These are phyloP conservation scores for Vespertilio murinus DNA, from an alignment of 2,797 vertebrate species.

Conservation along the genomic window DNA sequence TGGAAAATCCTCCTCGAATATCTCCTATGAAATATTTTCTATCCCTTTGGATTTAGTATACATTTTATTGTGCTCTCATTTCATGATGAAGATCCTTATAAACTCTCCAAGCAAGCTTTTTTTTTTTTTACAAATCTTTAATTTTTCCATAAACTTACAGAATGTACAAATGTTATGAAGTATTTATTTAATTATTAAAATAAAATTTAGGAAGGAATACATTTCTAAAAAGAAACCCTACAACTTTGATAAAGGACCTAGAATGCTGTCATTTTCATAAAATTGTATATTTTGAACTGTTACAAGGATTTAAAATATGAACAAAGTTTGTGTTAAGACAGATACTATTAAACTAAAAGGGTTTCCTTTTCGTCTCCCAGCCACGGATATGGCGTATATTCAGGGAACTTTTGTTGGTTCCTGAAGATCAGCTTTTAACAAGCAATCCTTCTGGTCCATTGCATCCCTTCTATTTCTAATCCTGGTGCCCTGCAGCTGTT, in stretches of 20 bases:
- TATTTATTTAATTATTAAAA: not conserved
- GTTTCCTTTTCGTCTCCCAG: not conserved
- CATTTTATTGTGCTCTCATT: not conserved
- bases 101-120: not conserved
- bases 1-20: not conserved
- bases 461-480: not conserved
- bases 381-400: not conserved
- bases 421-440: not conserved
- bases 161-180: slow-evolving; percentile 30
- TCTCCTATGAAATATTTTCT: not conserved
- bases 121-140: not conserved
- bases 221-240: not conserved
- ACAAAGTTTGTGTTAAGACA: not conserved
- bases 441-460: not conserved
- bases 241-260: not conserved
- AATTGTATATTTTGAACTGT: not conserved
- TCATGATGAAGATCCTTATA: not conserved
- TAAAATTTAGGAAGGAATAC: slow-evolving; percentile 9
- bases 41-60: not conserved
- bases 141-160: not conserved
- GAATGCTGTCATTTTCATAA: not conserved
- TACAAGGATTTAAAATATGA: not conserved
- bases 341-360: not conserved
- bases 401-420: not conserved
- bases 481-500: not conserved